phyloP scores from a whole-genome alignment of 1,140 invertebrate species.

The Anadara kagoshimensis region DNA sequence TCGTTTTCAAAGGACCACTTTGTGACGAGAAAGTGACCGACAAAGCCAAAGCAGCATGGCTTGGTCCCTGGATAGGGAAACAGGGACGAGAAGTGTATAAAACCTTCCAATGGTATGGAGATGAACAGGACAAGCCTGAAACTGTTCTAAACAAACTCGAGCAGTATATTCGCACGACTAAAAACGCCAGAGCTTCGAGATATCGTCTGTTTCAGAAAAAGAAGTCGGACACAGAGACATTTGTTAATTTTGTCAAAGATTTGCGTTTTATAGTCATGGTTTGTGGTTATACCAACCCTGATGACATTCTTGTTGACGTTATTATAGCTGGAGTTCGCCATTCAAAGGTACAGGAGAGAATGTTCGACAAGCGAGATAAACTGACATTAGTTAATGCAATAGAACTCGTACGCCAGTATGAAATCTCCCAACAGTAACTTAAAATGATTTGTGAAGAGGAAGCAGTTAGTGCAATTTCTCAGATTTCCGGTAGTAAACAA shows the following conservation, averaged over 20 bases:
- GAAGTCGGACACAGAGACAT: background rate
- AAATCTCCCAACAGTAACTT: background rate
- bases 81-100: slow-evolving; percentile 28
- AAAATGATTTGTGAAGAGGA: background rate
- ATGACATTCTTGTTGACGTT: slow-evolving; percentile 10
- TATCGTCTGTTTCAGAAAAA: background rate
- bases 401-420: background rate
- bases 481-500: no score
- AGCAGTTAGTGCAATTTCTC: background rate
- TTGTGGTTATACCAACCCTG: slow-evolving; percentile 8
- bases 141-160: slow-evolving; percentile 12
- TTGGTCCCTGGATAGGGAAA: slow-evolving; percentile 25
- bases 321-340: slow-evolving; percentile 15
- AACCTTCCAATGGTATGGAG: slow-evolving; percentile 10
- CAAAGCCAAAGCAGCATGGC: slow-evolving; percentile 18
- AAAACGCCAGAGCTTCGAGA: background rate
- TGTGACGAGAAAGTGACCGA: no score
- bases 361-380: slow-evolving; percentile 9
- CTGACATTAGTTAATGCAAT: slow-evolving; percentile 12
- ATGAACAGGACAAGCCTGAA: slow-evolving; percentile 20
- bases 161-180: background rate
- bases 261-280: background rate
- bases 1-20: slow-evolving; percentile 19
- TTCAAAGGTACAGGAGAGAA: slow-evolving; percentile 16
- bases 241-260: slow-evolving; percentile 18